phyloP scores from a whole-genome alignment of 2,888 invertebrate genomes.

The Yponomeuta plumbellus region DNA sequence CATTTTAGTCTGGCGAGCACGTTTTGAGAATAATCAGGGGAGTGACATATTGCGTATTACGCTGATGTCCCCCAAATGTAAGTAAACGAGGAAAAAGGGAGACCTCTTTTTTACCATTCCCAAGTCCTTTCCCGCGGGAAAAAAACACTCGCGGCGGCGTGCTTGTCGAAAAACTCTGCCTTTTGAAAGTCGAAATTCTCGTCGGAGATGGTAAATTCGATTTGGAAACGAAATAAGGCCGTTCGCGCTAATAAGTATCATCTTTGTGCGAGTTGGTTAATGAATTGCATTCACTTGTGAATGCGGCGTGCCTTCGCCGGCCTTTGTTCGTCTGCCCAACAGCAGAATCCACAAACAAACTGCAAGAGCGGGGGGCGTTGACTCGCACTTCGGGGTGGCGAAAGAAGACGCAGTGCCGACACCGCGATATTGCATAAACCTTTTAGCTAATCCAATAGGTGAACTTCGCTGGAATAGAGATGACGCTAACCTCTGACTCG shows the following conservation, averaged over 20 bases:
- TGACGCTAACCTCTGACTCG: background rate
- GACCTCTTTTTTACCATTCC: background rate
- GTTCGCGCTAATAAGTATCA: background rate
- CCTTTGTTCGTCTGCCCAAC: constrained; percentile 5
- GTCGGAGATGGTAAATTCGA: background rate
- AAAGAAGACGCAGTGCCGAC: background rate
- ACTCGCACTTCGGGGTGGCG: background rate
- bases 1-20: background rate
- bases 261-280: constrained; percentile 4
- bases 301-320: background rate
- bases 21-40: background rate
- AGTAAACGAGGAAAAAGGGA: background rate
- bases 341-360: constrained; percentile 4
- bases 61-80: background rate
- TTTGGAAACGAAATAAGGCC: background rate
- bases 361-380: background rate
- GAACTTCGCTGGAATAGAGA: background rate
- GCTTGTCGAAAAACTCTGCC: background rate
- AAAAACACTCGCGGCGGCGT: background rate
- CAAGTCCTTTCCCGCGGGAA: background rate
- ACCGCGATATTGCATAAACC: background rate
- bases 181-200: background rate
- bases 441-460: background rate
- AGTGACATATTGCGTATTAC: constrained; percentile 3
- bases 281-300: background rate